Percentiles rank a stretch among this genome's conserved stretches.
Evolutionary conservation across 2,113 vertebrate species (phyloP).

Genomic region (Campylorhamphus procurvoides): DNA sequence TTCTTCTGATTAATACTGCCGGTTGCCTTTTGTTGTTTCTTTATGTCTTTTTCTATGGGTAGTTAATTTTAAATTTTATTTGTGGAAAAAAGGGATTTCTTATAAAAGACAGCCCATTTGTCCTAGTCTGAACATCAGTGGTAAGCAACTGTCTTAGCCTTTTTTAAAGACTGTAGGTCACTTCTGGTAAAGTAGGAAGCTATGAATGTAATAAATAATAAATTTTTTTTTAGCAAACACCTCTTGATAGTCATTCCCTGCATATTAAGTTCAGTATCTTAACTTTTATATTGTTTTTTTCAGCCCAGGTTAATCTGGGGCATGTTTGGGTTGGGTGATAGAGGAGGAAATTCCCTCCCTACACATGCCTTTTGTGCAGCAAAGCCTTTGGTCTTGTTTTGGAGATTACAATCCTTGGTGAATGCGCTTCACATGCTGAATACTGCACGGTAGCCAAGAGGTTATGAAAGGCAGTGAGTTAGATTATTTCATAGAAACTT

Average conservation of each 20-base stretch:
- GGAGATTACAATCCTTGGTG: not conserved
- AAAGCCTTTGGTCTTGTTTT: not conserved
- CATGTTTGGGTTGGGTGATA: not conserved
- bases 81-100: not conserved
- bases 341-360: not conserved
- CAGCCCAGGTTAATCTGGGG: not conserved
- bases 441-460: not conserved
- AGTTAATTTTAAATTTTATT: not conserved
- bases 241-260: not conserved
- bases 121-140: not conserved
- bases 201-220: not conserved
- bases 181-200: not conserved
- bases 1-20: not conserved
- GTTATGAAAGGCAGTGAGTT: not conserved
- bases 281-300: not conserved
- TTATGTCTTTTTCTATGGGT: not conserved
- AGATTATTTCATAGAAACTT: not conserved
- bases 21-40: not conserved
- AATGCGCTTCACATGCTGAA: not conserved
- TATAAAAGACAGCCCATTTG: not conserved
- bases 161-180: not conserved
- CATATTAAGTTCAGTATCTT: not conserved
- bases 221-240: not conserved
- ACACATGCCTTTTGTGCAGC: rapidly evolving
- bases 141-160: not conserved